phyloP scores from a whole-genome alignment of 2,113 vertebrate species.

The Plectropomus leopardus region DNA sequence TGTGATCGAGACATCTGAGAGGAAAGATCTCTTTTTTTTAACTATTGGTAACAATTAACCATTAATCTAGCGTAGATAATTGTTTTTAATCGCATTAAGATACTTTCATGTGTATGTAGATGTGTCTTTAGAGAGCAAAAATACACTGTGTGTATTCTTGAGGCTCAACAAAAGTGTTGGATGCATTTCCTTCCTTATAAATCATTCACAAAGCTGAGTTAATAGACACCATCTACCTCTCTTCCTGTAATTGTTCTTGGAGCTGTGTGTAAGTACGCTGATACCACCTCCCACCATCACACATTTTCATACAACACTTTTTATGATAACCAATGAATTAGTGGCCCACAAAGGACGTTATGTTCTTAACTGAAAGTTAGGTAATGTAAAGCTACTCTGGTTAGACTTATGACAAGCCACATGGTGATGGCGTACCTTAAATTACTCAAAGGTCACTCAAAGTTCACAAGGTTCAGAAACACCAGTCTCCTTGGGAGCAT shows the following conservation, averaged over 20 bases:
- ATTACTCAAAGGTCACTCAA: too few relatives aligned
- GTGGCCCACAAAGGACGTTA: too few relatives aligned
- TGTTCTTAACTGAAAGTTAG: too few relatives aligned
- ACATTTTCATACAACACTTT: too few relatives aligned
- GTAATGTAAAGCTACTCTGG: too few relatives aligned
- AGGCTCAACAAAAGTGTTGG: neutral
- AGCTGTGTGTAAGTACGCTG: neutral
- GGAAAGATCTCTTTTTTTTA: neutral
- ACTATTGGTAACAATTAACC: neutral
- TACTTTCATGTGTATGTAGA: neutral
- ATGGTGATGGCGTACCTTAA: too few relatives aligned
- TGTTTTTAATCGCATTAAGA: neutral
- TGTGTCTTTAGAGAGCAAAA: neutral
- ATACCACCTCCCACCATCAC: neutral
- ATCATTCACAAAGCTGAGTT: neutral
- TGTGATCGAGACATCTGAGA: neutral
- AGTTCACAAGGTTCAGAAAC: too few relatives aligned
- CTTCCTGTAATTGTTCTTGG: neutral
- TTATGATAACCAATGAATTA: too few relatives aligned
- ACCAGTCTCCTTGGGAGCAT: too few relatives aligned
- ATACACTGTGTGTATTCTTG: neutral
- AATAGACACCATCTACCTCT: neutral
- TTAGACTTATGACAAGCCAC: too few relatives aligned
- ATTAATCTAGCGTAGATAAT: neutral
- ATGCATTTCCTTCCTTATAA: neutral